phyloP scores from a whole-genome alignment of 2,888 invertebrate species.

The Himalopsyche anomala region DNA sequence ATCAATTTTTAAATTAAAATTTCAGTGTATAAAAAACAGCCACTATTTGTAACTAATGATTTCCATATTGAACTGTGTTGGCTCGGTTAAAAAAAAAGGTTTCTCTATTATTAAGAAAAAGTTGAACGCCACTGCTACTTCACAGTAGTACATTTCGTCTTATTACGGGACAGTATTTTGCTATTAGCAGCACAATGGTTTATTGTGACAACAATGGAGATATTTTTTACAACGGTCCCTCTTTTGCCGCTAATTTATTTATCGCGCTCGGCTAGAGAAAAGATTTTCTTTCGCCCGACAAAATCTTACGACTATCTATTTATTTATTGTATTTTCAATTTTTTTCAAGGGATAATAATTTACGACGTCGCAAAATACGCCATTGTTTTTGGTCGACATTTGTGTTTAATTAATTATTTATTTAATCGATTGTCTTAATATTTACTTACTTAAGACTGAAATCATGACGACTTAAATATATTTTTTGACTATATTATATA shows the following conservation, averaged over 20 bases:
- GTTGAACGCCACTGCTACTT: neutral
- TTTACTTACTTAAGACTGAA: no score
- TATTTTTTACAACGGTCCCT: conserved; percentile 47
- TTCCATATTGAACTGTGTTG: no score
- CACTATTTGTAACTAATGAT: no score
- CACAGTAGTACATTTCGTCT: conserved; percentile 40
- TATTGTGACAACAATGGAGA: conserved; percentile 60
- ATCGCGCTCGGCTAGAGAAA: conserved; percentile 50
- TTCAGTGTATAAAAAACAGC: no score
- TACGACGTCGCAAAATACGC: conserved; percentile 16
- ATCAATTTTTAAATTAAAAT: no score
- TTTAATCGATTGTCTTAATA: no score
- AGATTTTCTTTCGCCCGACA: conserved; percentile 43
- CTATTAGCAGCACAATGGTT: conserved; percentile 62
- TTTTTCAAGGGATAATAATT: conserved; percentile 8
- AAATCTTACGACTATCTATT: conserved; percentile 28
- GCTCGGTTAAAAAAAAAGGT: no score
- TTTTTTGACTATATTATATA: no score
- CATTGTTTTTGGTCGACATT: neutral
- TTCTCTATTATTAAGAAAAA: no score
- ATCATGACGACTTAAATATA: no score
- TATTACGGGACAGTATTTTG: conserved; percentile 58
- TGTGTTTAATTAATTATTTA: neutral
- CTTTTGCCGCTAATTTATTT: conserved; percentile 58
- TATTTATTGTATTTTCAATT: conserved; percentile 6